Base-by-base conservation (phyloP, 2,888 invertebrate species). In the Drosophila mulleri region DNA sequence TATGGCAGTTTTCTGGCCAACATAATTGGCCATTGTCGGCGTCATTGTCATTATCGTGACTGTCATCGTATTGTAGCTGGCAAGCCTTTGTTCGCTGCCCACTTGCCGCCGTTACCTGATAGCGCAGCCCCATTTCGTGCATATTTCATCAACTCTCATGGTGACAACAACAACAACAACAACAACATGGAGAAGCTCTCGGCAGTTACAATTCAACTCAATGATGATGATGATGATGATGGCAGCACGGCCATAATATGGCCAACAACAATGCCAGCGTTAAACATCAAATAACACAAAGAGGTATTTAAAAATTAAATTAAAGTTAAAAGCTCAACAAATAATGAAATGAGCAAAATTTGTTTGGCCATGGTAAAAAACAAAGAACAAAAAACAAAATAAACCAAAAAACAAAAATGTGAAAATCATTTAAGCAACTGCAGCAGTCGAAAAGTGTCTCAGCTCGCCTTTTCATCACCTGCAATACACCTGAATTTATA, bases 291-390 rank as follows among this genome's bases (percentile, higher is more conserved):
- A 85, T 88, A 64, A 73, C 82, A 82, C 73, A 75, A 88, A 75
- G 60, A 76, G 83, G 72, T 73, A 71, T 88, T 84, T 82, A 89
- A 82, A 84, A 90, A 89, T 84, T 89, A 89, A 88, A 89, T 89
- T 85, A 82, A 88, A 88, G 77, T 85, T 89, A 80, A 85, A 77
- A 85, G 88, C 86, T 76, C 60, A 65, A 85, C 86, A 85, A 76
- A 88, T 69, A 89, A 87, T 89, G 63, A 86, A 82, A 80, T 82
- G 72, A 75, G 52, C 77, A 61, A 63, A 82, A 85, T 72, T 80
- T 75, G 59, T 39, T 50, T 57, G 37, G 39, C 37, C 32, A 35
- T 56, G 35, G 29, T 20, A 16, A 44, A 44, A 56, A 14, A n/a
- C n/a, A n/a, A n/a, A n/a, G n/a, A n/a, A n/a, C n/a, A n/a, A 3